A percentile compares a stretch with the other conserved stretches of the same genome.
These are phyloP conservation scores for Pagetopsis macropterus DNA, from an alignment of 2,797 vertebrate genomes.

Conservation along the genomic window DNA sequence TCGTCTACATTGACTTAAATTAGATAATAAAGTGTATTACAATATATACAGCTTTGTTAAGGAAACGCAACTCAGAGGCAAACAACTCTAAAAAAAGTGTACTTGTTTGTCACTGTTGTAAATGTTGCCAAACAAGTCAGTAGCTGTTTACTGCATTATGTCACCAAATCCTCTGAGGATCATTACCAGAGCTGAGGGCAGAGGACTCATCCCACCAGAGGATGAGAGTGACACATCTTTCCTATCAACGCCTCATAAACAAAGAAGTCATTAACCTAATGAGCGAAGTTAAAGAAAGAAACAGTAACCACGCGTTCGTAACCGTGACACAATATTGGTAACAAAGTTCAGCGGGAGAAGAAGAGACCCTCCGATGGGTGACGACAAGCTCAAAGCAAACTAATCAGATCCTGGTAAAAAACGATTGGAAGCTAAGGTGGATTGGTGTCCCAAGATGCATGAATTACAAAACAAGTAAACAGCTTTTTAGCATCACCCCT, in stretches of 20 bases:
- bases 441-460: background rate
- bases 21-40: too few relatives aligned
- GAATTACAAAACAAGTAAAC: background rate
- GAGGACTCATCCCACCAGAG: slow-evolving; percentile 46
- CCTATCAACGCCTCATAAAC: slow-evolving; percentile 53
- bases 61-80: background rate
- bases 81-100: slow-evolving; percentile 6
- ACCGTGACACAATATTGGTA: slow-evolving; percentile 34
- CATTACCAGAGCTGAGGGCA: slow-evolving; percentile 41
- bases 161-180: slow-evolving; percentile 61
- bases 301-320: slow-evolving; percentile 43
- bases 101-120: slow-evolving; percentile 24
- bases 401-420: slow-evolving; percentile 1
- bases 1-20: background rate
- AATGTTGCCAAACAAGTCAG: slow-evolving; percentile 28
- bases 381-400: background rate
- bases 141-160: slow-evolving; percentile 52
- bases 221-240: slow-evolving; percentile 27
- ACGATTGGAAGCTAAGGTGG: background rate
- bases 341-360: slow-evolving; percentile 29
- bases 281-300: slow-evolving; percentile 50
- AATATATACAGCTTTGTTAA: background rate
- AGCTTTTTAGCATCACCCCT: background rate
- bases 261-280: slow-evolving; percentile 73
- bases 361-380: background rate